Evolutionary conservation across 1,140 invertebrate genomes (phyloP), one percentile per base, ranked within the genome.

Genomic region (Atta cephalotes): DNA sequence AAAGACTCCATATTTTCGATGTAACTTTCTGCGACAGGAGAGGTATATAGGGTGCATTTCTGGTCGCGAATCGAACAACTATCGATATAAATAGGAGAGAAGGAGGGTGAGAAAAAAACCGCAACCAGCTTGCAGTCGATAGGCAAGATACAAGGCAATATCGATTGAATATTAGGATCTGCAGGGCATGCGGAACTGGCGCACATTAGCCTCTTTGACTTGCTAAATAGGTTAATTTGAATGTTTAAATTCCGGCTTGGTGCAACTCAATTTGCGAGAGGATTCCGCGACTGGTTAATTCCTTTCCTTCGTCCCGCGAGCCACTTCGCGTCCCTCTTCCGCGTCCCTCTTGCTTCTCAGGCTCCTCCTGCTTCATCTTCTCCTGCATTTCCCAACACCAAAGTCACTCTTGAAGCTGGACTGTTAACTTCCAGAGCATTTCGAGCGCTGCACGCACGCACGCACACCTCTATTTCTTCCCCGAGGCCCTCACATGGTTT

Each of bases 201-300:
- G 82, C 90, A 92, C 90, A 94, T 94, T 94, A 93, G 86, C 91
- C 88, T 91, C 91, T 94, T 94, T 93, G 92, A 94, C 94, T 95
- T 95, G 93, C 92, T 94, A 94, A 95, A 93, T 89, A 92, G 92
- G 93, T 94, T 95, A 94, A 95, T 94, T 95, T 94, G 91, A 95
- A 95, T 95, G 92, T 94, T 95, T 94, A 94, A 94, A 95, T 95
- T 95, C 93, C 87, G 82, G 76, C 84, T 81, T 88, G 86, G 92
- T 92, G 92, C 93, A 93, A 94, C 94, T 95, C 92, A 93, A 95
- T 95, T 94, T 94, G 92, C 92, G 79, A 93, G 78, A 79, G 89
- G 92, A 93, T 89, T 92, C 90, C 81, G 89, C 86, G 90, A 92
- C 92, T 92, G 87, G 92, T 93, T 93, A 94, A 94, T 92, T 94